phyloP scores from a whole-genome alignment of 2,797 vertebrate species.

The Rachycentron canadum region DNA sequence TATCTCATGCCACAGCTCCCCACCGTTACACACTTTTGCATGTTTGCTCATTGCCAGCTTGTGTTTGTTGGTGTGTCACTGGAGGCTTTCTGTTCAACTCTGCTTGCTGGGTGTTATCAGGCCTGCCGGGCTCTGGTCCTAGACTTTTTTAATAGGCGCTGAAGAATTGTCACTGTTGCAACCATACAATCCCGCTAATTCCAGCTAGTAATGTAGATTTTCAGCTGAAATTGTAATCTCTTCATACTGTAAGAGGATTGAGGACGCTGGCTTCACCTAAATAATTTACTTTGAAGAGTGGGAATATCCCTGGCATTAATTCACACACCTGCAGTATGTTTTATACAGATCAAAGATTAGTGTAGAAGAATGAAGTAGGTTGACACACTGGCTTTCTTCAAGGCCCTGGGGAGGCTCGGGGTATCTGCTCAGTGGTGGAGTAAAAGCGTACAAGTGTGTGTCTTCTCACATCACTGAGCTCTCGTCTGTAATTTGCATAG shows the following conservation, averaged over 20 bases:
- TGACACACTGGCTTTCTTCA: constrained; percentile 54
- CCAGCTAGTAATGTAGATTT: constrained; percentile 62
- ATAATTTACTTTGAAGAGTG: constrained; percentile 70
- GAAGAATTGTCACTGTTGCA: constrained; percentile 56
- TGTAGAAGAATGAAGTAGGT: constrained; percentile 39
- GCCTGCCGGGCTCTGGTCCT: constrained; percentile 37
- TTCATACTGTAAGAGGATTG: constrained; percentile 72
- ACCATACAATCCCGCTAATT: constrained; percentile 43
- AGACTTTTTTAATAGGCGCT: constrained; percentile 43
- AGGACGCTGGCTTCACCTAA: constrained; percentile 61
- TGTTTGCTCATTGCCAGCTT: constrained; percentile 56
- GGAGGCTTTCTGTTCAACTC: constrained; percentile 51
- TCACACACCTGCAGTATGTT: constrained; percentile 61
- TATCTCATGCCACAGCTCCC: constrained; percentile 63
- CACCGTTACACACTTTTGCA: constrained; percentile 41
- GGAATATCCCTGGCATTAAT: constrained; percentile 53
- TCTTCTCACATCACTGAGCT: constrained; percentile 24
- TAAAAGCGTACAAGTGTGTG: constrained; percentile 17
- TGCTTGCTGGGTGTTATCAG: constrained; percentile 51
- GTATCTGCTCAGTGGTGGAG: constrained; percentile 27
- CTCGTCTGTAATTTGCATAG: constrained; percentile 53
- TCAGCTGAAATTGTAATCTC: constrained; percentile 74
- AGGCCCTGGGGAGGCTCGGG: constrained; percentile 29
- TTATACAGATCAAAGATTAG: constrained; percentile 60
- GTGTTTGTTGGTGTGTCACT: constrained; percentile 57